Percentiles rank a stretch among this genome's conserved stretches.
phyloP scores from a whole-genome alignment of 2,888 invertebrate genomes.

The Altica lythri region DNA sequence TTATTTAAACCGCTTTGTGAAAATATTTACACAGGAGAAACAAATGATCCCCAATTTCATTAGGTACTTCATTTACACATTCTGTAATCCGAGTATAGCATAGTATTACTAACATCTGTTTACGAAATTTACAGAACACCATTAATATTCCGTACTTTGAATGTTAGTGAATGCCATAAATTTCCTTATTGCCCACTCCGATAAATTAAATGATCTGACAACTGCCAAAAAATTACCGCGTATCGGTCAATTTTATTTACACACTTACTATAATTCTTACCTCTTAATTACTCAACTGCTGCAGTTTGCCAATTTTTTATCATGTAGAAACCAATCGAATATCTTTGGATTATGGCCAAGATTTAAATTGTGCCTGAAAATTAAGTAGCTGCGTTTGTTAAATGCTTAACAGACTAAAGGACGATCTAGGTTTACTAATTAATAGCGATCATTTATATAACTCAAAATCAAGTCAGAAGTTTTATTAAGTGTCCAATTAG shows the following conservation, averaged over 20 bases:
- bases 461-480: too few species aligned
- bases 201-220: neutral
- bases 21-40: too few species aligned
- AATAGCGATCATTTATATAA: neutral
- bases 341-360: neutral
- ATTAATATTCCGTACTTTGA: too few species aligned
- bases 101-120: too few species aligned
- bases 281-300: neutral
- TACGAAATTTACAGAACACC: too few species aligned
- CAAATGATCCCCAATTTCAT: too few species aligned
- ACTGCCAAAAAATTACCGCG: conserved; percentile 5
- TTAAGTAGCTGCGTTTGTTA: neutral
- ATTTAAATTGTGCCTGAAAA: conserved; percentile 3
- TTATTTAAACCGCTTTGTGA: too few species aligned
- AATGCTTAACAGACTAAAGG: too few species aligned
- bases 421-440: neutral
- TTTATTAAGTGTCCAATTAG: too few species aligned
- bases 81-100: too few species aligned
- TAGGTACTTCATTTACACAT: too few species aligned
- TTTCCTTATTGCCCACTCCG: neutral
- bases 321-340: neutral
- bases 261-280: neutral
- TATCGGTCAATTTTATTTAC: conserved; percentile 6
- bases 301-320: conserved; percentile 7
- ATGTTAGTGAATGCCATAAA: too few species aligned